Base-by-base conservation (phyloP, 23 tunicate genomes). In the Corella eumyota region DNA sequence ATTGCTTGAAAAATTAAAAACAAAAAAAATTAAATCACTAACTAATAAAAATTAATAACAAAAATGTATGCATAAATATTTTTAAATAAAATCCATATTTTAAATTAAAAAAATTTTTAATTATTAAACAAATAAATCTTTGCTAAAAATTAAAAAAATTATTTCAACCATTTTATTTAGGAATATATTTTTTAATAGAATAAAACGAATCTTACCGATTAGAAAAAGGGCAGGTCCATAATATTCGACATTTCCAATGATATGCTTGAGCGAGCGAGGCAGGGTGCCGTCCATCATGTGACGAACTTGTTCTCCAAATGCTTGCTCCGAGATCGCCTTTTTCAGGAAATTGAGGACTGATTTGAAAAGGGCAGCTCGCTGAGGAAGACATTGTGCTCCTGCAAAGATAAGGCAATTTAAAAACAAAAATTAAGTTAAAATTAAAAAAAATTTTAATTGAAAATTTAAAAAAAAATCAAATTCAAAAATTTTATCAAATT, bases 221-320 rank as follows among this genome's bases (percentile, higher is more conserved):
- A 92, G 37, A 54, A 92, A 92, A 21, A 92, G 58, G 1, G 93
- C 74, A 19, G 93, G 85, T 19, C 98, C 98, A 60, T 92, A 92
- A 37, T 82, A 92, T 34, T 92, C 98, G 0, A 77, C 92, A 50
- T 92, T 92, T n/a, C 82, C 71, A 45, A 92, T 83, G n/a, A 92
- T 77, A 60, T 92, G 98, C 38, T 82, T 92, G 28, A 92, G 81
- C 19, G 98, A 92, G 33, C 66, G 66, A 29, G 98, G 98, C 22
- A 92, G 76, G 1, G 95, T 70, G 32, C 93, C 92, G 27, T 92
- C 93, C 98, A 92, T 92, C 77, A 92, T 92, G 60, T 83, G 88
- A 2, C 98, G 84, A 30, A 92, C 92, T 46, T 76, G 75, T 47
- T 92, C 98, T n/a, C 85, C 93, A 45, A 92, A 75, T 2, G 92